Base-by-base conservation (phyloP, 2,888 invertebrate species). In the Ochropleura plecta region DNA sequence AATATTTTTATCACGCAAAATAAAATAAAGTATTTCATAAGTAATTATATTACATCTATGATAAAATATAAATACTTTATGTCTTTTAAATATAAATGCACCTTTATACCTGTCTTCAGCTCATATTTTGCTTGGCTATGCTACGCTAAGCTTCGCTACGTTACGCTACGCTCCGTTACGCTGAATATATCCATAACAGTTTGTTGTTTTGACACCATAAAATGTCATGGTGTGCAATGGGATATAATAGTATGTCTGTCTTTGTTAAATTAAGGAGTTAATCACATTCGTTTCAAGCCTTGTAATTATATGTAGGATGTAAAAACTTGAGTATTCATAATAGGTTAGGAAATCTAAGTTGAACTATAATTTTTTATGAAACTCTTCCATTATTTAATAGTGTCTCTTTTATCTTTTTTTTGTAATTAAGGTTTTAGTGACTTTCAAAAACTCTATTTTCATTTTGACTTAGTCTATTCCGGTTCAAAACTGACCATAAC, bases 31-130 rank as follows among this genome's bases (percentile, higher is more conserved):
- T 82, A 68, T 59, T 64, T 49, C 59, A 49, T 64, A 67, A 20
- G 62, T 62, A 62, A 62, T 62, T 62, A 44, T 7, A 62, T 44
- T 62, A 74, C 30, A 62, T 57, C 62, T 76, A 73, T 12, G 63
- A 82, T 84, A 82, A n/a, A 73, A 76, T 85, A 82, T 85, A 82
- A 75, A 75, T 85, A 80, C 64, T 80, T 76, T 49, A 65, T 67
- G 75, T 64, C 0, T 10, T 68, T 74, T 76, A 73, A 74, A 79
- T 72, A 68, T 86, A 82, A 80, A 86, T 88, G 88, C 86, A 86
- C 76, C 82, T 76, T 68, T 70, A 46, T 53, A 63, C 59, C 70
- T 76, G 69, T 71, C 30, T 57, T 82, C 73, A 82, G 66, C 71
- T 82, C 78, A 70, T 59, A 48, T 20, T 57, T 76, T 59, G 59